Evolutionary conservation across 2,797 vertebrate genomes (phyloP).

Genomic region (Neosilurus hyrtlii): DNA sequence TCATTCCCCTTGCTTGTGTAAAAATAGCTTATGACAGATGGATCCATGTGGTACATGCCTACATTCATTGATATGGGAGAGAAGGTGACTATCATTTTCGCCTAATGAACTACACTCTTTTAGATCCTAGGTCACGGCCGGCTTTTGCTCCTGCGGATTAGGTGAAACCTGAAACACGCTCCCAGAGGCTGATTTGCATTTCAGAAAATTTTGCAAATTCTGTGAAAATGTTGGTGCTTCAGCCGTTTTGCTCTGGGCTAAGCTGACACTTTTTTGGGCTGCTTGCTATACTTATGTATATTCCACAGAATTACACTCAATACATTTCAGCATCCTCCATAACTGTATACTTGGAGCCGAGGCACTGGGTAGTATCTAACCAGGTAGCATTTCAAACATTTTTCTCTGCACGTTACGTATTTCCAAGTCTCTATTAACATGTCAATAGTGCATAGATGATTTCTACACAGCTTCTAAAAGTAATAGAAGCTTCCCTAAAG

Average conservation of each 20-base stretch:
- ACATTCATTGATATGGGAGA: not conserved
- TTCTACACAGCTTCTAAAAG: not conserved
- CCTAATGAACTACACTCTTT: not conserved
- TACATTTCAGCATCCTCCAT: not conserved
- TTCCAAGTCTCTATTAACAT: not conserved
- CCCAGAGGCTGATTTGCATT: conserved; percentile 19
- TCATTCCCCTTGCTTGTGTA: no score
- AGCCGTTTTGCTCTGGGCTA: conserved; percentile 17
- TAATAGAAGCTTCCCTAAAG: not conserved
- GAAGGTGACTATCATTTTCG: not conserved
- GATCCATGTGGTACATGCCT: not conserved
- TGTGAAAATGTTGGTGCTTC: not conserved
- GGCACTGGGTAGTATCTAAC: not conserved
- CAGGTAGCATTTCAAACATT: not conserved
- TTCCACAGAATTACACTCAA: not conserved
- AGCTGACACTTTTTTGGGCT: not conserved
- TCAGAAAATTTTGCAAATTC: conserved; percentile 2
- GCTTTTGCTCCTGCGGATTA: not conserved
- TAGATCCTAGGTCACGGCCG: not conserved
- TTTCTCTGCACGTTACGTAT: not conserved
- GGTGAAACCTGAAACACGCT: not conserved
- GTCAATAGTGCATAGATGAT: not conserved
- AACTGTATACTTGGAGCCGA: not conserved
- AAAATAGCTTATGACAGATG: not conserved
- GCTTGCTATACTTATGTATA: not conserved